Evolutionary conservation across 2,113 vertebrate species (phyloP), one percentile per base, ranked within the genome.

Genomic region (Elgaria multicarinata): DNA sequence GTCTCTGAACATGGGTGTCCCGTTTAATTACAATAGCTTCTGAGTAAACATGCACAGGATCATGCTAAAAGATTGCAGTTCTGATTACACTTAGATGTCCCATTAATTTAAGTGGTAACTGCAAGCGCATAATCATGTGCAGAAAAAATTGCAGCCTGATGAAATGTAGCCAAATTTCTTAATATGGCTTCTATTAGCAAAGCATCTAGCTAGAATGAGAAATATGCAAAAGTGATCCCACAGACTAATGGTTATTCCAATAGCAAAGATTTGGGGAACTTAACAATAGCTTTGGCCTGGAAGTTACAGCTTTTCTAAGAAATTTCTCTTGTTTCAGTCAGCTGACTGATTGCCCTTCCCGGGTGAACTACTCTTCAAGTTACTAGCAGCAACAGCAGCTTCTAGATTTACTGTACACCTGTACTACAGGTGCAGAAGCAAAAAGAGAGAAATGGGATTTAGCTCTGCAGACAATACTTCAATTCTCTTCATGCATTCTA

Each of bases 311-410:
- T 87, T 83, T 82, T 76, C 33, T 76, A 76, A 42, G n/a, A n/a
- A 28, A 77, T 90, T 83, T 77, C 79, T 82, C 71, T 87, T 83
- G 58, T 83, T 53, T 67, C 78, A 83, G 20, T 74, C 64, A 75
- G 12, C 18, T 33, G 44, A 58, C 33, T 67, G 62, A 74, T 58
- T 84, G 55, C 22, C 18, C 76, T 83, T 67, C 79, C 46, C 79
- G 31, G 6, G 46, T 83, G 79, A 78, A 46, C 28, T 42, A 50
- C 42, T 77, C 28, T 69, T 76, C 58, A 87, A 83, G 28, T 90
- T 83, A 66, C 79, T 22, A 62, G 5, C 36, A 87, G 46, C n/a
- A n/a, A n/a, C 42, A 90, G 58, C 31, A 90, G n/a, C 24, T 87
- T 77, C 71, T 89, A 72, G 58, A 58, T 89, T 77, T 77, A 53